These are phyloP conservation scores for Hippoglossus stenolepis DNA, from an alignment of 2,113 vertebrate genomes.

Conservation along the genomic window DNA sequence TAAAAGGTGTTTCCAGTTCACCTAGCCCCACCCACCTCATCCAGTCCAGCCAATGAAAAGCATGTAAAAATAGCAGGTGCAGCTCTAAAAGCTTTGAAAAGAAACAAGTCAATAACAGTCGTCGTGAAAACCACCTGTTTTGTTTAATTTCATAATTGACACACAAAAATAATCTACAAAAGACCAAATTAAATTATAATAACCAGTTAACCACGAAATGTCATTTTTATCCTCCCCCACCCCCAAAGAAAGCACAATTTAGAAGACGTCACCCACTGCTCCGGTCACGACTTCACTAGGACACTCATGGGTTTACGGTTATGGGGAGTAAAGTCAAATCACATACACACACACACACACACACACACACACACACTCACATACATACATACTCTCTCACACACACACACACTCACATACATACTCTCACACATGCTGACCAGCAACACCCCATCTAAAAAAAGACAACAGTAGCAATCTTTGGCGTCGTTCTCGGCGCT, in stretches of 20 bases:
- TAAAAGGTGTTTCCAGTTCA: background rate
- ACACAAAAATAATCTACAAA: slow-evolving; percentile 85
- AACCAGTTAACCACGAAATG: slow-evolving; percentile 65
- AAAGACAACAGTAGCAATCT: slow-evolving; percentile 68
- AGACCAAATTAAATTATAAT: slow-evolving; percentile 75
- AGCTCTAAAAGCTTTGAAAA: background rate
- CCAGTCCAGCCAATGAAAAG: background rate
- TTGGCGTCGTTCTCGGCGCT: slow-evolving; percentile 74
- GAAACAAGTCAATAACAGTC: slow-evolving; percentile 1
- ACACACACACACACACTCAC: too few relatives aligned
- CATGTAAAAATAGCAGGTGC: background rate
- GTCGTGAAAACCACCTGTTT: slow-evolving; percentile 74
- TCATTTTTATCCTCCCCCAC: slow-evolving; percentile 38
- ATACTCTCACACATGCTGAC: slow-evolving; percentile 32
- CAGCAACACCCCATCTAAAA: slow-evolving; percentile 60
- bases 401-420: background rate
- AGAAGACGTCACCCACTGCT: slow-evolving; percentile 73
- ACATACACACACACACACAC: slow-evolving; percentile 19
- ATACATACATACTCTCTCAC: background rate
- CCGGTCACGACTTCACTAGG: slow-evolving; percentile 70
- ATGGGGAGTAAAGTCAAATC: slow-evolving; percentile 6
- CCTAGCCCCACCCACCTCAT: background rate
- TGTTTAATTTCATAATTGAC: slow-evolving; percentile 80
- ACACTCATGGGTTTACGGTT: slow-evolving; percentile 58
- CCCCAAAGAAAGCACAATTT: slow-evolving; percentile 52